phyloP scores from a whole-genome alignment of 2,113 vertebrate genomes.

The Tor tambroides region DNA sequence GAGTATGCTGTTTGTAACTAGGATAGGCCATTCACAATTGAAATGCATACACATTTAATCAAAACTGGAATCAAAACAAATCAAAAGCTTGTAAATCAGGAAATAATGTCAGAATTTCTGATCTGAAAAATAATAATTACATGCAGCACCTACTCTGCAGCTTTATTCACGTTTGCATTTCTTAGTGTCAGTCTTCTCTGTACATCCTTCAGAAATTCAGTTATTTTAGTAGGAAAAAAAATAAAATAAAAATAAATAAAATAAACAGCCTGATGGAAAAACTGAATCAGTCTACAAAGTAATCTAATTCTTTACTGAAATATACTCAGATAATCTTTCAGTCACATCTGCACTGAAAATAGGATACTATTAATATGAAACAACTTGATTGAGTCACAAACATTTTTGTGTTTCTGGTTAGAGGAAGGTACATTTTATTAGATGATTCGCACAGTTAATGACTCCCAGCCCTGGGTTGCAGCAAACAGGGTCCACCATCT shows the following conservation, averaged over 20 bases:
- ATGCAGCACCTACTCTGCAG: background rate
- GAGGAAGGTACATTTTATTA: conserved; percentile 1
- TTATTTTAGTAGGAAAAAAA: background rate
- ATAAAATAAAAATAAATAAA: background rate
- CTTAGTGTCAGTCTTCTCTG: background rate
- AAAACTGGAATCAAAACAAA: background rate
- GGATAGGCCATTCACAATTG: background rate
- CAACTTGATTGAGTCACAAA: background rate
- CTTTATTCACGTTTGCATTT: background rate
- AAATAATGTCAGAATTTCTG: background rate
- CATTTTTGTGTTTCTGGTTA: conserved; percentile 24
- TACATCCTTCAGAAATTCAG: background rate
- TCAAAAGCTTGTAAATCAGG: background rate
- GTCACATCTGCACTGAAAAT: background rate
- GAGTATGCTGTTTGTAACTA: background rate
- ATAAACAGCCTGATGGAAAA: background rate
- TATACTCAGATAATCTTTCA: background rate
- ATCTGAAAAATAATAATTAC: background rate
- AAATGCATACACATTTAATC: background rate
- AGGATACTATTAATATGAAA: background rate
- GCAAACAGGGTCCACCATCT: conserved; percentile 20
- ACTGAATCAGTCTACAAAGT: background rate
- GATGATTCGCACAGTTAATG: conserved; percentile 36
- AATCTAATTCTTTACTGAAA: background rate
- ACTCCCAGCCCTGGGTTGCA: conserved; percentile 6